phyloP scores from a whole-genome alignment of 2,888 invertebrate genomes.

The Nomada ruficornis region DNA sequence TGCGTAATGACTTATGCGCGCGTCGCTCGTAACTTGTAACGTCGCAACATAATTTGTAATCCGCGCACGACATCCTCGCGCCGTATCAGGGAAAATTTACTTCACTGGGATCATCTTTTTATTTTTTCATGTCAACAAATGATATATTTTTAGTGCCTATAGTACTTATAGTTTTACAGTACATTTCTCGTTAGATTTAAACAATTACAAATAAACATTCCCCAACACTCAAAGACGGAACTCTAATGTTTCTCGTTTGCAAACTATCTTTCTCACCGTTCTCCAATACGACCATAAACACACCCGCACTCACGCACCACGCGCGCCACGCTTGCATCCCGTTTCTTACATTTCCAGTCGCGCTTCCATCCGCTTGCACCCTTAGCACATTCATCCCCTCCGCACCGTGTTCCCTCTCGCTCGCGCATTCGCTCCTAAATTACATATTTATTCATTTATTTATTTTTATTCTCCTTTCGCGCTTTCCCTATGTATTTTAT shows the following conservation, averaged over 20 bases:
- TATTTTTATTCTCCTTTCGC: constrained; percentile 6
- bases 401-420: not conserved
- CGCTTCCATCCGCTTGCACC: no score
- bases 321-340: constrained; percentile 3
- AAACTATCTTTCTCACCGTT: constrained; percentile 40
- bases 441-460: constrained; percentile 29
- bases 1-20: not conserved
- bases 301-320: constrained; percentile 5
- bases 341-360: not conserved
- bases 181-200: constrained; percentile 80
- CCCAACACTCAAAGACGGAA: constrained; percentile 78
- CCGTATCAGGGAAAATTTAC: constrained; percentile 41
- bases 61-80: not conserved
- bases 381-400: not conserved
- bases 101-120: constrained; percentile 52
- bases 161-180: constrained; percentile 80
- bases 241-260: constrained; percentile 68
- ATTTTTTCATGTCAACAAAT: constrained; percentile 81
- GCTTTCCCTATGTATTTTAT: constrained; percentile 34
- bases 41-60: not conserved
- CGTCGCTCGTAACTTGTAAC: not conserved
- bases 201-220: constrained; percentile 80
- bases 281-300: constrained; percentile 30
- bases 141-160: constrained; percentile 82
- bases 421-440: constrained; percentile 26